phyloP scores from a whole-genome alignment of 2,113 vertebrate species.

The Donacobius atricapilla region DNA sequence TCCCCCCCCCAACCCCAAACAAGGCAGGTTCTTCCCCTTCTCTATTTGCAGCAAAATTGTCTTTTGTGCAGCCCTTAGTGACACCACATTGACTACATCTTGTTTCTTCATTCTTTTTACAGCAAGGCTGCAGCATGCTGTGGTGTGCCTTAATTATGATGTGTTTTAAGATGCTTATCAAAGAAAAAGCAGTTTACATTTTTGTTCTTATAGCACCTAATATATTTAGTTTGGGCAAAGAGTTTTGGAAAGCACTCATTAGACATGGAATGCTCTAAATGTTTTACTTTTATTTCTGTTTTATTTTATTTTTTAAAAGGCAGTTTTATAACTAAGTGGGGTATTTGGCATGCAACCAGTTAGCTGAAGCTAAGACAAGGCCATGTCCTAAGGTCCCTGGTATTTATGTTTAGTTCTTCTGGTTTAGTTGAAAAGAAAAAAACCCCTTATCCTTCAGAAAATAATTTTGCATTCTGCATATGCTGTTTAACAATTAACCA shows the following conservation, averaged over 20 bases:
- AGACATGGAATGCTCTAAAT: not conserved
- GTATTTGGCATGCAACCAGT: not conserved
- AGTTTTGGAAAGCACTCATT: not conserved
- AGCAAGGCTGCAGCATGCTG: not conserved
- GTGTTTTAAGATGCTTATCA: conserved; percentile 4
- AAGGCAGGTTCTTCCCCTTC: not conserved
- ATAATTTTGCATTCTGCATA: not conserved
- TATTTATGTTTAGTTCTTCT: not conserved
- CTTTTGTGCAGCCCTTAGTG: not conserved
- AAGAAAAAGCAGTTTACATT: conserved; percentile 1
- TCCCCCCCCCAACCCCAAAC: not conserved
- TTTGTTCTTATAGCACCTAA: not conserved
- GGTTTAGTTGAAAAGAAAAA: not conserved
- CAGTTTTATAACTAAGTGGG: not conserved
- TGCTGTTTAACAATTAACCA: not conserved
- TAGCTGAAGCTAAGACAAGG: not conserved
- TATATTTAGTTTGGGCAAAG: not conserved
- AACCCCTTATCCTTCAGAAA: not conserved
- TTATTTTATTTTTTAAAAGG: not conserved
- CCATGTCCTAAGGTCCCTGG: not conserved
- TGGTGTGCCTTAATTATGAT: not conserved
- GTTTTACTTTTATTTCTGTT: not conserved
- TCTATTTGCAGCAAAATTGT: not conserved
- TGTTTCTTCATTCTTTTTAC: not conserved
- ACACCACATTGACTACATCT: not conserved